phyloP scores from a whole-genome alignment of 2,888 invertebrate genomes.

The Lomographa bimaculata region DNA sequence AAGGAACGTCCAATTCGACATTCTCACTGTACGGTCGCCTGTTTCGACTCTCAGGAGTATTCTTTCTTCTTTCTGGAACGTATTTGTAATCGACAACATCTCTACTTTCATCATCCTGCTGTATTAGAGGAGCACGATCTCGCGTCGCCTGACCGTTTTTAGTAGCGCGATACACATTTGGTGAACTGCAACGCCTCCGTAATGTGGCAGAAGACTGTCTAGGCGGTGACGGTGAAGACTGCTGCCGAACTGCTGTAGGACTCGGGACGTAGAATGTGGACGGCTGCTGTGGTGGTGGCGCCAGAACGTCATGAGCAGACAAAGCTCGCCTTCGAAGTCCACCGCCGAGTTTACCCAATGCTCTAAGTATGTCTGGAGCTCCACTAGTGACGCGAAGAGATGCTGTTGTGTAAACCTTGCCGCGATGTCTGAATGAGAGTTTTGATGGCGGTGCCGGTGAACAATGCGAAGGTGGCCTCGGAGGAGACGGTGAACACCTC shows the following conservation, averaged over 20 bases:
- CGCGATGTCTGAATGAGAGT: constrained; percentile 75
- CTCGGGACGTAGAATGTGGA: constrained; percentile 89
- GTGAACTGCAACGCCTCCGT: constrained; percentile 72
- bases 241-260: constrained; percentile 74
- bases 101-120: constrained; percentile 66
- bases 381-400: constrained; percentile 79
- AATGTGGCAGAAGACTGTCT: constrained; percentile 60
- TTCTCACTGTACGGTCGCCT: constrained; percentile 76
- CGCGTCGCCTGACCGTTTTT: constrained; percentile 43
- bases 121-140: constrained; percentile 62
- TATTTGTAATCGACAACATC: constrained; percentile 69
- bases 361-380: constrained; percentile 86
- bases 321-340: constrained; percentile 87
- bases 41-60: constrained; percentile 56
- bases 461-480: constrained; percentile 74
- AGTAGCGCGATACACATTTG: constrained; percentile 69
- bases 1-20: constrained; percentile 67
- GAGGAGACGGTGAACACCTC: constrained; percentile 83
- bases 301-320: constrained; percentile 87
- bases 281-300: constrained; percentile 81
- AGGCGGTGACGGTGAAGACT: constrained; percentile 68
- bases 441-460: constrained; percentile 75
- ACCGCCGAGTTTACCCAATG: constrained; percentile 88
- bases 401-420: constrained; percentile 78
- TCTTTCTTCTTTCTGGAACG: constrained; percentile 62